phyloP scores from a whole-genome alignment of 2,113 vertebrate species.

The Pomatostomus ruficeps region DNA sequence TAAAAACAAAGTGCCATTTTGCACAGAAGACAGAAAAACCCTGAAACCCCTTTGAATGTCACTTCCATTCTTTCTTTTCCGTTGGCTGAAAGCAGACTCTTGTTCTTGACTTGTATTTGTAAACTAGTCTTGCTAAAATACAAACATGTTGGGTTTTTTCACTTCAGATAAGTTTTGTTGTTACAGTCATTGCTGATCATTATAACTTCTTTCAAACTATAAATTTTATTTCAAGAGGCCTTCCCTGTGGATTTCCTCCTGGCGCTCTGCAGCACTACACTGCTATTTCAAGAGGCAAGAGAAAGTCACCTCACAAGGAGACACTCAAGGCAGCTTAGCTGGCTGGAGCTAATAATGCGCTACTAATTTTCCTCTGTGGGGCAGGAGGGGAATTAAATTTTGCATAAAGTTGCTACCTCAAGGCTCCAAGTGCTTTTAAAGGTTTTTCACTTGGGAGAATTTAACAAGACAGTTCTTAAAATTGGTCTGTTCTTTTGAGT shows the following conservation, averaged over 20 bases:
- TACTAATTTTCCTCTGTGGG: constrained; percentile 61
- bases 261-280: constrained; percentile 62
- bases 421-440: constrained; percentile 76
- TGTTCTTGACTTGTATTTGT: constrained; percentile 60
- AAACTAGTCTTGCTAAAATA: constrained; percentile 68
- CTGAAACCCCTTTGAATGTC: constrained; percentile 42
- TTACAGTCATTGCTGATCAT: constrained; percentile 27
- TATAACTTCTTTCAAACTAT: constrained; percentile 37
- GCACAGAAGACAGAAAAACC: constrained; percentile 27
- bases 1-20: constrained; percentile 49
- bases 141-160: constrained; percentile 7
- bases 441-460: constrained; percentile 69
- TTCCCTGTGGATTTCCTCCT: constrained; percentile 67
- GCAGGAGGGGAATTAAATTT: constrained; percentile 66
- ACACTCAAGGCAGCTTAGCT: constrained; percentile 59
- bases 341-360: constrained; percentile 57
- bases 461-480: constrained; percentile 56
- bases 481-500: constrained; percentile 59
- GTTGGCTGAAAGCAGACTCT: constrained; percentile 39
- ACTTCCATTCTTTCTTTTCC: constrained; percentile 56
- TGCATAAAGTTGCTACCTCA: constrained; percentile 83
- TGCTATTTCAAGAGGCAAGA: constrained; percentile 54
- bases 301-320: constrained; percentile 57
- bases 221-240: constrained; percentile 66
- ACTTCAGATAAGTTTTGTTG: constrained; percentile 39